phyloP scores from a whole-genome alignment of 1,140 invertebrate species.

The Drosophila eugracilis region DNA sequence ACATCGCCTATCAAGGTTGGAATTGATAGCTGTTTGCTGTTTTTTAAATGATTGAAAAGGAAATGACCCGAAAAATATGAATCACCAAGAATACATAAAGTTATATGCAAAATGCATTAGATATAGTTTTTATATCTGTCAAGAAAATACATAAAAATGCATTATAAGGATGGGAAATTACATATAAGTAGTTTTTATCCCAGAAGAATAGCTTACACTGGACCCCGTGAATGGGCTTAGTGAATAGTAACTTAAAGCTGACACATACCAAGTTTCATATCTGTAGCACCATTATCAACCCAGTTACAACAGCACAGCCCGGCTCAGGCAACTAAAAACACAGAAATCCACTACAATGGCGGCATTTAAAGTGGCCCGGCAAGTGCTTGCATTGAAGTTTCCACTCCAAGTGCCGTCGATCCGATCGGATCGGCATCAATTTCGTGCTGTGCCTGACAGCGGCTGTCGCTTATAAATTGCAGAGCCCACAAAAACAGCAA shows the following conservation, averaged over 20 bases:
- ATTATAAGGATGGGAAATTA: too few relatives aligned
- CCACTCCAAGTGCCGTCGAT: slow-evolving; percentile 30
- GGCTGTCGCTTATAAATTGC: slow-evolving; percentile 65
- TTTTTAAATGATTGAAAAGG: too few relatives aligned
- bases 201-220: too few relatives aligned
- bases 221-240: neutral
- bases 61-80: too few relatives aligned
- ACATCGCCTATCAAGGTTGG: too few relatives aligned
- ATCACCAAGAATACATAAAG: too few relatives aligned
- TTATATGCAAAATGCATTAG: too few relatives aligned
- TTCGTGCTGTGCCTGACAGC: slow-evolving; percentile 51
- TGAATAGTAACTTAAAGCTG: neutral
- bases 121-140: too few relatives aligned
- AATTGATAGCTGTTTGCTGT: too few relatives aligned
- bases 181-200: too few relatives aligned
- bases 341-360: slow-evolving; percentile 14
- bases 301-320: neutral
- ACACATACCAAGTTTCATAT: slow-evolving; percentile 7
- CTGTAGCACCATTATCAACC: too few relatives aligned
- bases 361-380: slow-evolving; percentile 13
- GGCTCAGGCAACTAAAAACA: slow-evolving; percentile 12
- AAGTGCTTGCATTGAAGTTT: slow-evolving; percentile 29
- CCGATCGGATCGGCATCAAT: slow-evolving; percentile 53
- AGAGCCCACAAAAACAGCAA: slow-evolving; percentile 27
- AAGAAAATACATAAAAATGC: too few relatives aligned